phyloP scores from a whole-genome alignment of 2,888 invertebrate species.

The Heteromurus nitidus region DNA sequence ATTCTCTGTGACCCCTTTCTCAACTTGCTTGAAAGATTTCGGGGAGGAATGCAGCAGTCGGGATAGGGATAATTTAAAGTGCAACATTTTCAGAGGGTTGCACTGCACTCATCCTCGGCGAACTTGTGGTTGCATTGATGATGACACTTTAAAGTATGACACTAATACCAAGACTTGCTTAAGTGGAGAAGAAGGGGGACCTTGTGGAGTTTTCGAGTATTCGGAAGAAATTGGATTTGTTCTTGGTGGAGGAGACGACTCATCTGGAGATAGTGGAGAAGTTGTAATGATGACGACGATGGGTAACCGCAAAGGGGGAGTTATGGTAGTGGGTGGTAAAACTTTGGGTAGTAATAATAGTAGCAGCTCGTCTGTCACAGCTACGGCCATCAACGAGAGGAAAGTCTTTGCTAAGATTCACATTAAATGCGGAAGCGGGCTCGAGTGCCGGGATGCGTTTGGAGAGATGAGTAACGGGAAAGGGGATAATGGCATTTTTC shows the following conservation, averaged over 20 bases:
- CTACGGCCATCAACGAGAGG: not conserved
- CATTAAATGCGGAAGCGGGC: conserved; percentile 48
- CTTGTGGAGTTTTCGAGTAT: conserved; percentile 60
- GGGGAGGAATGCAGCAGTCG: conserved; percentile 31
- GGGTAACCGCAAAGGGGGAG: conserved; percentile 40
- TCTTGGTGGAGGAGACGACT: conserved; percentile 9
- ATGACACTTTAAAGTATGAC: conserved; percentile 59
- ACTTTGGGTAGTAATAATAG: conserved; percentile 9
- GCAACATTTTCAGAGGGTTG: conserved; percentile 63
- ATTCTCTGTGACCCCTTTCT: conserved; percentile 49
- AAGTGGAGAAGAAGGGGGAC: conserved; percentile 47
- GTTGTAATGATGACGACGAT: conserved; percentile 42
- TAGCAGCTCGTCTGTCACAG: conserved; percentile 1
- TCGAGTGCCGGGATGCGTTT: conserved; percentile 51
- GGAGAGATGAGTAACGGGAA: conserved; percentile 31
- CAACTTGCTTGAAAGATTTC: conserved; percentile 59
- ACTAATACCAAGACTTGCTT: conserved; percentile 48
- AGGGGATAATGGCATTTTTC: conserved; percentile 25
- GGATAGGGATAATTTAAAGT: conserved; percentile 4
- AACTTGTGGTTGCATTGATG: conserved; percentile 65
- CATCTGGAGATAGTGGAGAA: not conserved
- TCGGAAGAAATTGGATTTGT: conserved; percentile 50
- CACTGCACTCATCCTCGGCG: conserved; percentile 53
- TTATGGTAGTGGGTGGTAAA: conserved; percentile 9
- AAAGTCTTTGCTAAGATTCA: conserved; percentile 40